phyloP scores from a whole-genome alignment of 2,888 invertebrate genomes.

The Malacosoma neustria region DNA sequence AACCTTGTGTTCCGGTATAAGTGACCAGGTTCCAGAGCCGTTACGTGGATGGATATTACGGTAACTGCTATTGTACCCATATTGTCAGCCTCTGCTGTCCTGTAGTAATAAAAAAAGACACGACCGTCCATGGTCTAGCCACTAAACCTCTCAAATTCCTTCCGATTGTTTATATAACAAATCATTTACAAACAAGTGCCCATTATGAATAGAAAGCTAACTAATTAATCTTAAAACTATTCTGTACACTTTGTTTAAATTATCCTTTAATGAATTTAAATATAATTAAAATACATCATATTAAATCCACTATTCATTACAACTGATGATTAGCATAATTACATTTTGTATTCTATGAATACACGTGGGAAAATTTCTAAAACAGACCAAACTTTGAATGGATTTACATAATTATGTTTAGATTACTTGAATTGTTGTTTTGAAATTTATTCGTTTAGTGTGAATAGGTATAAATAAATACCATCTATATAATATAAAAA shows the following conservation, averaged over 20 bases:
- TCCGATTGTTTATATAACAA: not conserved
- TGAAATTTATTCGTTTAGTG: no score
- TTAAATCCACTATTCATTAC: not conserved
- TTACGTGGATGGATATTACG: no score
- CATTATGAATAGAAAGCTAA: not conserved
- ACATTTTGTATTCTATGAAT: not conserved
- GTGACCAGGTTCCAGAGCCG: no score
- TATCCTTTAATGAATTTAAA: not conserved
- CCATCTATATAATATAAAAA: no score
- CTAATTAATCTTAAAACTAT: not conserved
- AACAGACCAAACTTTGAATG: not conserved
- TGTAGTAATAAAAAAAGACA: no score
- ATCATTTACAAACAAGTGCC: not conserved
- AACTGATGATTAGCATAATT: not conserved
- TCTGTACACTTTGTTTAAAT: not conserved
- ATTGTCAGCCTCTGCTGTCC: no score
- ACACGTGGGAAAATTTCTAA: not conserved
- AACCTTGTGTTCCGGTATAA: no score
- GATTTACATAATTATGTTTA: slow-evolving; percentile 6
- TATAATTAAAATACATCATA: not conserved
- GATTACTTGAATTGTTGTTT: slow-evolving; percentile 1
- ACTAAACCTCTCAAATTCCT: no score
- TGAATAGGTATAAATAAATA: no score
- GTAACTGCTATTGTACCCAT: no score
- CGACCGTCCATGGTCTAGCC: no score